Base-by-base conservation (phyloP, 2,888 invertebrate genomes). In the Apamea crenata region DNA sequence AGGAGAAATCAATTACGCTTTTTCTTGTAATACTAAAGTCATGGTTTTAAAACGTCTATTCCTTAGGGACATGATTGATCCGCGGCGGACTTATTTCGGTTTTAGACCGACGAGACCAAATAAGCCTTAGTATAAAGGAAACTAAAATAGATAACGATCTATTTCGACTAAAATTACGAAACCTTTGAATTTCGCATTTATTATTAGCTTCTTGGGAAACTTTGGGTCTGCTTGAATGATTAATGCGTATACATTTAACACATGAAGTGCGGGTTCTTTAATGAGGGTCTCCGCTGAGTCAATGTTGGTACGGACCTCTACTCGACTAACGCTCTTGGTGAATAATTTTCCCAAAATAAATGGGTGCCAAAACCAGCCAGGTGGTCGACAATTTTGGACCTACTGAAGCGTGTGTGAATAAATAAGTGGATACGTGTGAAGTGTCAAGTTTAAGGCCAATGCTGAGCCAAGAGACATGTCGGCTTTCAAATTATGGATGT, bases 261-360 rank as follows among this genome's bases (percentile, higher is more conserved):
- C 47, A 53, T 75, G 65, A 74, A 80, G 69, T 75, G 66, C n/a
- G 77, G 67, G 66, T 68, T 72, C 74, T 70, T 61, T 71, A 84
- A 84, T 80, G 75, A 81, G 68, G 77, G 77, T 84, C 50, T 50
- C 65, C n/a, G 72, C 65, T 63, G 65, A 84, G 53, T 68, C 69
- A 59, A 77, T 70, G 50, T 73, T 78, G 16, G 63, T 61, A 68
- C 32, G 14, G 36, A n/a, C 16, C 53, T 71, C 36, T 69, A 74
- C 86, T 78, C 59, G 63, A 67, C 44, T 72, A 56, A 77, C 44
- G 14, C 56, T 74, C 44, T 74, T 4, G 32, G 68, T 40, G 68
- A 71, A 84, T 80, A 77, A 65, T 84, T 78, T 75, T 1, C 56
- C 59, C 63, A 47, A 77, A 81, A 80, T 85, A 78, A 68, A 78